Evolutionary conservation across 2,113 vertebrate species (phyloP).

Genomic region (Eubucco bourcierii): DNA sequence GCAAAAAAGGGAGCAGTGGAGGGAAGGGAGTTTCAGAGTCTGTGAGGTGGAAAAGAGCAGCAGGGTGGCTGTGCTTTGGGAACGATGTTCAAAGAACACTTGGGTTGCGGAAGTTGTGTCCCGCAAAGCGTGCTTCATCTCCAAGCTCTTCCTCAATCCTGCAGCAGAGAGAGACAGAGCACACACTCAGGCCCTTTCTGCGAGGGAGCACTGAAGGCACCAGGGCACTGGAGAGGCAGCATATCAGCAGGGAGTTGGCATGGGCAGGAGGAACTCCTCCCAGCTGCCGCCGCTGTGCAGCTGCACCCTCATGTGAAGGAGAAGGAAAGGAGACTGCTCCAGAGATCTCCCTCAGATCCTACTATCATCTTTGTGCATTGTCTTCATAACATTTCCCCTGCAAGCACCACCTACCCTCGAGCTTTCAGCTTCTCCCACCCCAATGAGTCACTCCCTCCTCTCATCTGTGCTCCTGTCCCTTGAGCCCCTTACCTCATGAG

Average conservation of each 20-base stretch:
- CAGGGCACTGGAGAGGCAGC: rapidly evolving
- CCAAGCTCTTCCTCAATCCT: slow-evolving; percentile 94
- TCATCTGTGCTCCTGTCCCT: not conserved
- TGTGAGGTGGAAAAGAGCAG: slow-evolving; percentile 56
- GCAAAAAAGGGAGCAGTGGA: slow-evolving; percentile 29
- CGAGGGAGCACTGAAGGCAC: not conserved
- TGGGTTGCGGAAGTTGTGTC: slow-evolving; percentile 93
- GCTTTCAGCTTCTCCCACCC: not conserved
- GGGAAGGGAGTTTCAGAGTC: slow-evolving; percentile 37
- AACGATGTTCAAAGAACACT: slow-evolving; percentile 82
- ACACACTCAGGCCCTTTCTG: not conserved
- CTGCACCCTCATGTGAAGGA: not conserved
- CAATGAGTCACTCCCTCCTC: not conserved
- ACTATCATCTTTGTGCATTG: not conserved
- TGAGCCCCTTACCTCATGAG: slow-evolving; percentile 86
- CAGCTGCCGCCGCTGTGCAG: not conserved
- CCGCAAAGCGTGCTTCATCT: slow-evolving; percentile 88
- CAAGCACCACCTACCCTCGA: not conserved
- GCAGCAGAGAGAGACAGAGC: slow-evolving; percentile 35
- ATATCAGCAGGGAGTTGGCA: not conserved
- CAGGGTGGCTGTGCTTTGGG: slow-evolving; percentile 32
- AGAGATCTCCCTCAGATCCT: not conserved
- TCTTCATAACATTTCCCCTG: not conserved
- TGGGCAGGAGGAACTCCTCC: not conserved
- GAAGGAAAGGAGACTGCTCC: not conserved